phyloP scores from a whole-genome alignment of 2,888 invertebrate species.

The Tenodera sinensis region DNA sequence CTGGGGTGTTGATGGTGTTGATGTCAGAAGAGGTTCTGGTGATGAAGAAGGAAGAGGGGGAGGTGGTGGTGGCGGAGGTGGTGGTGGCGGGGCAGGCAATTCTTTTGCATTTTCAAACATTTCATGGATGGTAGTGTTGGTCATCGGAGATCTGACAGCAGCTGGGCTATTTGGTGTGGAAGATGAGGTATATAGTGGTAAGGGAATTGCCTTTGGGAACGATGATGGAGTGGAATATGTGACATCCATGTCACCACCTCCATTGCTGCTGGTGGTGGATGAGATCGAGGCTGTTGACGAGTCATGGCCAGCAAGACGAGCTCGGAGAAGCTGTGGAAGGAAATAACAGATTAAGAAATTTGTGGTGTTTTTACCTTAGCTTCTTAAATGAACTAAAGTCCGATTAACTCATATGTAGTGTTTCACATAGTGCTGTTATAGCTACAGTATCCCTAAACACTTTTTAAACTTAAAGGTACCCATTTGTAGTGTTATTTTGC shows the following conservation, averaged over 20 bases:
- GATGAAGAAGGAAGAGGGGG: not conserved
- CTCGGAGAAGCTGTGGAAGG: not conserved
- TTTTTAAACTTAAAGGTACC: no score
- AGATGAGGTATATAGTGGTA: not conserved
- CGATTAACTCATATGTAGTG: no score
- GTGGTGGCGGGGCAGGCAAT: not conserved
- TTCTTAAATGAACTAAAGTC: no score
- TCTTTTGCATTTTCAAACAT: not conserved
- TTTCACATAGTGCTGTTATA: no score
- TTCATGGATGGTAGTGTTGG: not conserved
- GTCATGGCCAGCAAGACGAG: not conserved
- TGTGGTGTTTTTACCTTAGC: no score
- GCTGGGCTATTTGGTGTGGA: not conserved
- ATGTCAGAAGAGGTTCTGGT: not conserved
- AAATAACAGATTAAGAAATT: not conserved
- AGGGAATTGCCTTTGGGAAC: not conserved
- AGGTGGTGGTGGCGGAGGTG: not conserved
- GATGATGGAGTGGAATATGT: not conserved
- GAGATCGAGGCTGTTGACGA: constrained; percentile 26
- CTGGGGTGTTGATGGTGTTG: not conserved
- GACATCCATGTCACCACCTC: not conserved
- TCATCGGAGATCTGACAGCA: not conserved
- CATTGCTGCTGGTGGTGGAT: not conserved
- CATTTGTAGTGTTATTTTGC: no score
- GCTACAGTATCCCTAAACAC: no score